Evolutionary conservation across 1,140 invertebrate genomes (phyloP).

Genomic region (Drosophila parvula): DNA sequence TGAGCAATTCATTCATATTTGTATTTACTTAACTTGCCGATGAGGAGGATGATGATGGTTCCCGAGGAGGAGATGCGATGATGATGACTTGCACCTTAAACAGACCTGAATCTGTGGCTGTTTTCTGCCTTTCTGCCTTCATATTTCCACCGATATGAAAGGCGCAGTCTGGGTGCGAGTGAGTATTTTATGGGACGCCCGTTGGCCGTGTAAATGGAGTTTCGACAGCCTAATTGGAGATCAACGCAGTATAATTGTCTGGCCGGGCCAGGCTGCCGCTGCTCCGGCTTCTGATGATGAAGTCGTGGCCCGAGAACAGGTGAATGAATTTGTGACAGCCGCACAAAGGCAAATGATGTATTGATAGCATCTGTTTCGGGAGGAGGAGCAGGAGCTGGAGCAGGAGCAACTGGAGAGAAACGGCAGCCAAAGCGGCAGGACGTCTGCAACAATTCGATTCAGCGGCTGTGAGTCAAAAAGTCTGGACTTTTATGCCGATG

Average conservation of each 20-base stretch:
- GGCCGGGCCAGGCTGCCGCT: conserved; percentile 40
- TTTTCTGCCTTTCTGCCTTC: conserved; percentile 37
- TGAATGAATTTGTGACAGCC: conserved; percentile 82
- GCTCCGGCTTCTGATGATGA: conserved; percentile 57
- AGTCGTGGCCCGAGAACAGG: conserved; percentile 79
- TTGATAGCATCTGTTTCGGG: conserved; percentile 80
- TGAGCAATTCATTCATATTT: conserved; percentile 81
- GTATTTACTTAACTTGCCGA: conserved; percentile 78
- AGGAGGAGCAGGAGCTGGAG: conserved; percentile 49
- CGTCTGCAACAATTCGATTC: conserved; percentile 66
- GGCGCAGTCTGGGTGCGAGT: conserved; percentile 53
- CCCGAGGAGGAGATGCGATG: conserved; percentile 54
- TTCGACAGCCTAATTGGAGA: conserved; percentile 83
- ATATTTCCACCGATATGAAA: conserved; percentile 51
- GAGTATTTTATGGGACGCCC: conserved; percentile 68
- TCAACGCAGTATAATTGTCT: conserved; percentile 81
- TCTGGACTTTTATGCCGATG: conserved; percentile 37
- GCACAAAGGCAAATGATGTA: conserved; percentile 81
- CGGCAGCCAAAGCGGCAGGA: conserved; percentile 70
- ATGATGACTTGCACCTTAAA: conserved; percentile 74
- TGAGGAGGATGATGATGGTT: conserved; percentile 64
- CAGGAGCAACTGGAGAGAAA: conserved; percentile 29
- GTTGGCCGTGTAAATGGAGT: conserved; percentile 80
- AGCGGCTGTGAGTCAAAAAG: conserved; percentile 59
- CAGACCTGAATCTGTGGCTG: conserved; percentile 50